Conservation (phyloP, 2,888 invertebrate genomes). For the Nemurella pictetii region DNA sequence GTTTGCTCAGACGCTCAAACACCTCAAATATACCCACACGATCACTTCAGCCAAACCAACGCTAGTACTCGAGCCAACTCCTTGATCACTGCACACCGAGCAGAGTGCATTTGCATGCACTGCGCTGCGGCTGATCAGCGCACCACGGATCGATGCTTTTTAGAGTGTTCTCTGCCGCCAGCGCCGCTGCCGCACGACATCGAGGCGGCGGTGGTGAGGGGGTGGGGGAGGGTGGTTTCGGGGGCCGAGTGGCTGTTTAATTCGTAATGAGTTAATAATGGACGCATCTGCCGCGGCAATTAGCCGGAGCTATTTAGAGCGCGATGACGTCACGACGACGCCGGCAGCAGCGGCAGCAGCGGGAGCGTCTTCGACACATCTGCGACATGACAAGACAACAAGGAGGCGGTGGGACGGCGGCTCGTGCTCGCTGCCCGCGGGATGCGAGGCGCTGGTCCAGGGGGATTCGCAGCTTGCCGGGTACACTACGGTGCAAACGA, state of each 20-base stretch:
- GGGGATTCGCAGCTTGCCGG: no score
- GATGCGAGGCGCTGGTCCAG: no score
- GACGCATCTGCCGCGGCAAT: background rate
- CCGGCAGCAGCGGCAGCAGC: background rate
- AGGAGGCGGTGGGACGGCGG: no score
- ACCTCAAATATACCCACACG: no score
- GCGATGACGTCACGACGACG: background rate
- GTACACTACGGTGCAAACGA: no score
- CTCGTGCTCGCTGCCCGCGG: background rate
- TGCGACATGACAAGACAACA: no score
- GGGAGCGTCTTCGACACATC: background rate
- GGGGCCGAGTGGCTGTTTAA: no score
- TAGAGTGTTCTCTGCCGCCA: background rate
- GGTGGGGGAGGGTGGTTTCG: no score
- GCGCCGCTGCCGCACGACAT: constrained; percentile 35
- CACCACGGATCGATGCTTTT: background rate
- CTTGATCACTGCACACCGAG: background rate
- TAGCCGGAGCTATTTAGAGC: background rate
- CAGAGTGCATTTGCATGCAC: background rate
- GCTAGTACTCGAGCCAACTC: no score
- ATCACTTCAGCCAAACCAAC: no score
- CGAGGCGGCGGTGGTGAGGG: constrained; percentile 49
- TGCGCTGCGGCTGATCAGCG: background rate
- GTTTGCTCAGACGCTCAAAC: no score
- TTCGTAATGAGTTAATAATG: background rate